Conservation (phyloP, 2,797 vertebrate genomes). For the Labroides dimidiatus region DNA sequence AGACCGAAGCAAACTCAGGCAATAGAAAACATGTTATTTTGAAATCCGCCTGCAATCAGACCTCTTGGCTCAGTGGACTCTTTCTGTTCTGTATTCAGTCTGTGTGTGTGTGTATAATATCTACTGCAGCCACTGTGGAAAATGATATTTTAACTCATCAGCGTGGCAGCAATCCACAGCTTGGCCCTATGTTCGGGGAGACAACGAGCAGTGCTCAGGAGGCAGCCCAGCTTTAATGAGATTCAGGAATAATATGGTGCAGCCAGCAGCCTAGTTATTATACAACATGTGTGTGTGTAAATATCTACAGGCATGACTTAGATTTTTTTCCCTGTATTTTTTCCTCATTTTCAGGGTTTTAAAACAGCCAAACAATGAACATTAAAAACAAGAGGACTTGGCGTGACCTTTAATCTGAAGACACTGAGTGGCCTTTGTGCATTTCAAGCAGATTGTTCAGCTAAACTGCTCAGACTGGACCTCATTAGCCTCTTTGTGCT, state of each 20-base stretch:
- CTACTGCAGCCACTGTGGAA: conserved; percentile 19
- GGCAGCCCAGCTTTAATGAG: conserved; percentile 21
- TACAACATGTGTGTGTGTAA: neutral
- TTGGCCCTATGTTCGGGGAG: conserved; percentile 8
- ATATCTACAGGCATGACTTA: neutral
- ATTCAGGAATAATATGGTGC: conserved; percentile 26
- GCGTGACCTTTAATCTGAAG: conserved; percentile 28
- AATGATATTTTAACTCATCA: conserved; percentile 22
- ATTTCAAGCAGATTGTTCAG: conserved; percentile 18
- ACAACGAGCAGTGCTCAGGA: conserved; percentile 5
- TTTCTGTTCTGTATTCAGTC: neutral
- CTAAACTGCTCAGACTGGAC: conserved; percentile 6
- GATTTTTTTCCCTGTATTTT: neutral
- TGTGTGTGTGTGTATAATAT: no score
- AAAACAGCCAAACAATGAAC: conserved; percentile 10
- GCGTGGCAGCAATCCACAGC: conserved; percentile 9
- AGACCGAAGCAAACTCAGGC: no score
- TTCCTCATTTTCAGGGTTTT: conserved; percentile 3
- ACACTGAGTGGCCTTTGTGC: conserved; percentile 7
- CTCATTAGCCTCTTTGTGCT: conserved; percentile 9
- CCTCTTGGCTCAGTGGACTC: neutral
- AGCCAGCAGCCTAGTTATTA: conserved; percentile 16
- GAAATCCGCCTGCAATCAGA: conserved; percentile 13
- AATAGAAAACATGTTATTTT: conserved; percentile 1
- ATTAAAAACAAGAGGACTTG: conserved; percentile 15